Conservation (phyloP, 92 coral and sea anemone species). For the Micromussa lordhowensis region DNA sequence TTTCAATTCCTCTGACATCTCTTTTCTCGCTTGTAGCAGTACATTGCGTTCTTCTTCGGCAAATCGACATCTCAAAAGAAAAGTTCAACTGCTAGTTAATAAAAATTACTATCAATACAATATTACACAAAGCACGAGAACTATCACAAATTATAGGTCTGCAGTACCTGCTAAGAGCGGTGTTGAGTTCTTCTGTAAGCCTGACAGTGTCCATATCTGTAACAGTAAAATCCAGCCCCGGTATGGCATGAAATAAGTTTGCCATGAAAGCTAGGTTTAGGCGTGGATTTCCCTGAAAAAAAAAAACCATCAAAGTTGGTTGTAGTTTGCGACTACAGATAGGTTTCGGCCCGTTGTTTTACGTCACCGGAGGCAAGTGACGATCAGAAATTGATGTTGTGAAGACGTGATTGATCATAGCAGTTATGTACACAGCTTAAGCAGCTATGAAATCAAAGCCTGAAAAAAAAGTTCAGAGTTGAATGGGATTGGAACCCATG, state of each 20-base stretch:
- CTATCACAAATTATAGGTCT: neutral
- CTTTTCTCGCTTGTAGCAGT: conserved; percentile 21
- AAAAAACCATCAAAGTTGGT: neutral
- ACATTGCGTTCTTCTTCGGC: conserved; percentile 40
- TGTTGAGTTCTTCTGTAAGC: conserved; percentile 42
- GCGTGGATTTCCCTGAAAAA: conserved; percentile 46
- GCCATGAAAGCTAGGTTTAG: conserved; percentile 47
- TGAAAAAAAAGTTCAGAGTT: no score
- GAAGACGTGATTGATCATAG: no score
- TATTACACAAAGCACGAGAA: no score
- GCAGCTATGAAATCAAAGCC: no score
- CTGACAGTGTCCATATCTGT: conserved; percentile 34
- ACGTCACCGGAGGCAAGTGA: neutral
- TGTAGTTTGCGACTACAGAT: neutral
- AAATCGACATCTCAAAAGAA: conserved; percentile 24
- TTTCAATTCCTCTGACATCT: conserved; percentile 47
- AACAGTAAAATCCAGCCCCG: conserved; percentile 21
- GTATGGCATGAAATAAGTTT: conserved; percentile 27
- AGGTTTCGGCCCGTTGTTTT: neutral
- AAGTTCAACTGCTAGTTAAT: no score
- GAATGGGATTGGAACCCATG: no score
- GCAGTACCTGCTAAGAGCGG: conserved; percentile 45
- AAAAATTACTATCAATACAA: neutral
- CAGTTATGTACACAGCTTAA: no score
- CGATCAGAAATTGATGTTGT: neutral